Evolutionary conservation across 2,113 vertebrate genomes (phyloP).

Genomic region (Theropithecus gelada): DNA sequence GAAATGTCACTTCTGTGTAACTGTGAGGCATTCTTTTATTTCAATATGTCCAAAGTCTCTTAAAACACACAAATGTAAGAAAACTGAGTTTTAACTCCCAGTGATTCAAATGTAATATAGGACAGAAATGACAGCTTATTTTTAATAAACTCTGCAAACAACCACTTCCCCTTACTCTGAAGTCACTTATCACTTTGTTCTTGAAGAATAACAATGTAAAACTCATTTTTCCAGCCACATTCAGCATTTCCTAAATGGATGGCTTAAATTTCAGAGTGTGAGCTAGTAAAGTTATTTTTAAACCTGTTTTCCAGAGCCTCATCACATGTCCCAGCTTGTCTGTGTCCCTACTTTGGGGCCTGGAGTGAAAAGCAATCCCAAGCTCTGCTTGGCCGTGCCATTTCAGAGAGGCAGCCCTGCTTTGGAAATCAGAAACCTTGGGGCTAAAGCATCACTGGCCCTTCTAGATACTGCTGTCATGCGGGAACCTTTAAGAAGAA

Average conservation of each 20-base stretch:
- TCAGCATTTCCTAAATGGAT: constrained; percentile 12
- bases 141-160: constrained; percentile 67
- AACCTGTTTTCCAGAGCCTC: constrained; percentile 26
- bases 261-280: constrained; percentile 56
- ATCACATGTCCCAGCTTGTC: neutral
- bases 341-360: neutral
- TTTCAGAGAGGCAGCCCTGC: neutral
- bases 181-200: constrained; percentile 65
- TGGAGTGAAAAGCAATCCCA: neutral
- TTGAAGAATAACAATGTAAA: constrained; percentile 53
- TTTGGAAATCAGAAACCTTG: neutral
- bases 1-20: constrained; percentile 64
- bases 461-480: neutral
- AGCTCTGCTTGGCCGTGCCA: neutral
- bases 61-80: constrained; percentile 43
- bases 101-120: neutral
- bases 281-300: constrained; percentile 65
- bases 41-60: constrained; percentile 50
- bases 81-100: constrained; percentile 39
- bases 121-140: constrained; percentile 49
- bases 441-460: neutral
- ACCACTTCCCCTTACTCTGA: constrained; percentile 34
- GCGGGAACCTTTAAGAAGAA: neutral
- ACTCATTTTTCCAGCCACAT: constrained; percentile 33
- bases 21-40: constrained; percentile 61